Base-by-base conservation (phyloP, 1,140 invertebrate species). In the Trichonephila clavipes region DNA sequence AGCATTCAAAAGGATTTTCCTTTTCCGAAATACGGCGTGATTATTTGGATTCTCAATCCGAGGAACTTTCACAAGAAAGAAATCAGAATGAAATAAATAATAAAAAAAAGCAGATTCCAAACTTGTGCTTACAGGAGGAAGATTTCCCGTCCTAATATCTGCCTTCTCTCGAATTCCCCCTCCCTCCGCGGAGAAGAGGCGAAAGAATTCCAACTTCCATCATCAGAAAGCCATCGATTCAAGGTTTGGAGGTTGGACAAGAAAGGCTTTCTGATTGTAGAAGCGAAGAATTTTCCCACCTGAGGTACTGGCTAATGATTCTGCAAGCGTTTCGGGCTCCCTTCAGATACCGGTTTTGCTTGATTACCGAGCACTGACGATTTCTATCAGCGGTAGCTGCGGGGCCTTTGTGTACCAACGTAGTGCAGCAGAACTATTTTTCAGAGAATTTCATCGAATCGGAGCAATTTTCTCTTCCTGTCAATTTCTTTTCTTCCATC, bases 171-270 rank as follows among this genome's bases (percentile, higher is more conserved):
- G 24, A 28, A 28, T 81, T 90, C 69, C 87, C 44, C 44, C 24
- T 40, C 51, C 58, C n/a, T 14, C 28, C n/a, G 7, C 62, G 28
- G 28, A 51, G 77, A 82, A 77, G 28, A 18, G 21, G 58, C 14
- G 18, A 85, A 92, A 83, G 62, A 66, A 69, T 64, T 85, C 40
- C 40, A 64, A 51, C 59, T 83, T 83, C 81, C 62, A 92, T 92
- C 90, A 92, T 92, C 90, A 92, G 90, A 66, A 85, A 92, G 82
- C 77, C 90, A 92, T 92, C 90, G 81, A 92, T 92, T 92, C 90
- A 92, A 92, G 90, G 81, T 66, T 92, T 85, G 40, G 81, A 83
- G 64, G 87, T 51, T 69, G 87, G 34, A 69, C 87, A 40, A 51
- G 62, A 72, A 88, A 92, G 77, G 58, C 69, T 82, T 64, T 81